Evolutionary conservation across 2,113 vertebrate genomes (phyloP).

Genomic region (Pogonocichla stellata): DNA sequence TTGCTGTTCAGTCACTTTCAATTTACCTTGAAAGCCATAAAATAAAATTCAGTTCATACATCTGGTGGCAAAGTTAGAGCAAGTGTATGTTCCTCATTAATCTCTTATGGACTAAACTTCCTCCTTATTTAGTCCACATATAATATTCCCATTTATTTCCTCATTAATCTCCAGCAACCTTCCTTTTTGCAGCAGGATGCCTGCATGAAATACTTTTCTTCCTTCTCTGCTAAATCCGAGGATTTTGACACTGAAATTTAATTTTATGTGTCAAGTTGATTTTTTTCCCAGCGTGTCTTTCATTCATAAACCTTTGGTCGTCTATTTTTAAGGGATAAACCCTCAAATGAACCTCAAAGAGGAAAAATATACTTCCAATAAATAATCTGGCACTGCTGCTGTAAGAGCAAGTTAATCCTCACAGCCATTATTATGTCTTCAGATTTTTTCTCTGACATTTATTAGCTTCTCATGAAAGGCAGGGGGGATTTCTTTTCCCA

Average conservation of each 20-base stretch:
- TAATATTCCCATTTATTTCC: not conserved
- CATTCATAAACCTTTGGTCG: not conserved
- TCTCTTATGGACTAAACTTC: not conserved
- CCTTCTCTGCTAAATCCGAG: not conserved
- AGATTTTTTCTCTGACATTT: not conserved
- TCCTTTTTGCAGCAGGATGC: not conserved
- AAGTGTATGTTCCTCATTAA: not conserved
- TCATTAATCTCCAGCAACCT: not conserved
- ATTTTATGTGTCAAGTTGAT: not conserved
- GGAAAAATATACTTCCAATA: not conserved
- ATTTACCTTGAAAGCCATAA: not conserved
- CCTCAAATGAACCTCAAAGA: not conserved
- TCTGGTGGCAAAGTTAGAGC: not conserved
- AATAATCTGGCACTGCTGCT: not conserved
- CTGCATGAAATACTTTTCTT: not conserved
- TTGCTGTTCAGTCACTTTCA: not conserved
- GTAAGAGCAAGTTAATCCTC: not conserved
- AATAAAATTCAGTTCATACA: not conserved
- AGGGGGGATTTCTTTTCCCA: not conserved
- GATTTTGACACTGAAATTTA: not conserved
- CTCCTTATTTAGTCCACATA: not conserved
- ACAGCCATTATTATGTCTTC: not conserved
- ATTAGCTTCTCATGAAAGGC: not conserved
- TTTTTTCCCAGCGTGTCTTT: not conserved
- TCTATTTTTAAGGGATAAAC: not conserved